Percentiles rank a stretch among this genome's conserved stretches.
These are phyloP conservation scores for Macrobrachium nipponense DNA, from an alignment of 1,140 invertebrate species.

Conservation along the genomic window DNA sequence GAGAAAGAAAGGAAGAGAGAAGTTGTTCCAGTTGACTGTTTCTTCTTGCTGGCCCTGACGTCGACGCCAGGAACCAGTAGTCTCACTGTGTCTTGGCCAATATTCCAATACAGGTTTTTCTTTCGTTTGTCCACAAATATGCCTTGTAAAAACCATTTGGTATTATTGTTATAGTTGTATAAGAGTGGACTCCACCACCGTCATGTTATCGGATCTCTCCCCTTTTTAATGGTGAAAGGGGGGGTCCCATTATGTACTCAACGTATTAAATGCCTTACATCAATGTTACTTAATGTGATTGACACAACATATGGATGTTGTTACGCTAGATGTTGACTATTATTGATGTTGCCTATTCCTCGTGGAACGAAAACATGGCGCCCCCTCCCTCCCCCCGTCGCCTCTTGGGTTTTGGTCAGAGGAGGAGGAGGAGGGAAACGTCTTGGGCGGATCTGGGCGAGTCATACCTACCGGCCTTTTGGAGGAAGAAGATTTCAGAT, in stretches of 20 bases:
- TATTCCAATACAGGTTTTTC: no score
- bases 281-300: slow-evolving; percentile 56
- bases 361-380: slow-evolving; percentile 1
- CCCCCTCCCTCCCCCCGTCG: not conserved
- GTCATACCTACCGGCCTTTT: not conserved
- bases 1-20: no score
- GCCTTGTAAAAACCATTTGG: no score
- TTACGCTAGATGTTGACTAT: slow-evolving; percentile 45
- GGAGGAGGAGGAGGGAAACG: no score
- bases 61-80: no score
- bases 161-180: slow-evolving; percentile 16
- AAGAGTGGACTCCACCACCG: not conserved
- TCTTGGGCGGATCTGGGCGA: no score
- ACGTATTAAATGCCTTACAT: slow-evolving; percentile 61
- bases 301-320: slow-evolving; percentile 55
- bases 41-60: no score
- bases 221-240: slow-evolving; percentile 5
- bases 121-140: no score
- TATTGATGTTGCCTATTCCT: slow-evolving; percentile 28
- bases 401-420: no score
- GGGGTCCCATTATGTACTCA: slow-evolving; percentile 46
- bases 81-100: no score
- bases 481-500: no score
- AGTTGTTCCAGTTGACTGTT: no score
- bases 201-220: not conserved